Conservation (phyloP, 2,797 vertebrate species). For the Erpetoichthys calabaricus region DNA sequence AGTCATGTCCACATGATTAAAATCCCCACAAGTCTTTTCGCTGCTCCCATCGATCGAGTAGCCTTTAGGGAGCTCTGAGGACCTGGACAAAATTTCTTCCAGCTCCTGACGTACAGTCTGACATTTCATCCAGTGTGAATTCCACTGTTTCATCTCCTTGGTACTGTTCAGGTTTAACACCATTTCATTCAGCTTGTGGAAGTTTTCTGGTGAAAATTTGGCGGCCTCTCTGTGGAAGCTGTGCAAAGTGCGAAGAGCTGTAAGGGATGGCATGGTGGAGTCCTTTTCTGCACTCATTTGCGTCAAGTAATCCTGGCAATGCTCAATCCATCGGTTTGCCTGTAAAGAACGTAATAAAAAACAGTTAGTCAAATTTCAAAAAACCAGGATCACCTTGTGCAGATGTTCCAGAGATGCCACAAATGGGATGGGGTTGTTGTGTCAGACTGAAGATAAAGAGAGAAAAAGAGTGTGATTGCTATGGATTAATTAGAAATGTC, state of each 20-base stretch:
- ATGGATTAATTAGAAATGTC: no score
- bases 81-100: conserved; percentile 39
- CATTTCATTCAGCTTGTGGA: conserved; percentile 45
- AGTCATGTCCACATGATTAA: neutral
- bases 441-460: no score
- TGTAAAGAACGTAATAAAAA: conserved; percentile 16
- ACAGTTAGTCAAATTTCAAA: no score
- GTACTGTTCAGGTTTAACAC: conserved; percentile 42
- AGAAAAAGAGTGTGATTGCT: no score
- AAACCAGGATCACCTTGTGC: no score
- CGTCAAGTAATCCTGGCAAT: conserved; percentile 47
- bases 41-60: neutral
- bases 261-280: conserved; percentile 17
- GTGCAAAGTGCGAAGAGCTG: conserved; percentile 39
- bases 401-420: no score
- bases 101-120: conserved; percentile 47
- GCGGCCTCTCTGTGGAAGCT: conserved; percentile 47
- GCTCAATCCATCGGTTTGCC: conserved; percentile 50
- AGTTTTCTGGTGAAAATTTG: conserved; percentile 56
- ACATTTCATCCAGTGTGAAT: conserved; percentile 46
- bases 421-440: no score
- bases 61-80: neutral
- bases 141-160: conserved; percentile 49
- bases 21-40: neutral
- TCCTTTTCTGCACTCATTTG: conserved; percentile 32